Base-by-base conservation (phyloP, 1,140 invertebrate species). In the Drosophila repleta region DNA sequence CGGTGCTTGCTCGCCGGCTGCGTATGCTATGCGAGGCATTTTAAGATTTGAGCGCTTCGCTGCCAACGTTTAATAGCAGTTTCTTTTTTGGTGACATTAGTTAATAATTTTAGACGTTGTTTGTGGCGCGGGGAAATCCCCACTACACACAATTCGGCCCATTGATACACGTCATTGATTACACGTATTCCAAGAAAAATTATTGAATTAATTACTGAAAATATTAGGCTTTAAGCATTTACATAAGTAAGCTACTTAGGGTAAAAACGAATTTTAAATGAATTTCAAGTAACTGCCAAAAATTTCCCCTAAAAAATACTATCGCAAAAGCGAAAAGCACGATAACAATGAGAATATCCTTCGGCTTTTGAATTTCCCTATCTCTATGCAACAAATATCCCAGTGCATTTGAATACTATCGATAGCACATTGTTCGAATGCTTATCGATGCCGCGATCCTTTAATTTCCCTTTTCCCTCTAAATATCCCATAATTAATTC, bases 81-180 rank as follows among this genome's bases (percentile, higher is more conserved):
- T 26, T 41, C 18, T 13, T 65, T 52, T 43, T 24, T 37, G 66
- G 39, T 62, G 66, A 68, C 66, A 62, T 62, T 62, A 49, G 20
- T 18, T 53, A n/a, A 56, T 35, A 35, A 56, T 56, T 57, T 55
- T 46, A 48, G 46, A 37, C 46, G 32, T 35, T 46, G 17, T 24
- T 29, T 0, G n/a, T n/a, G 35, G 43, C 0, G 21, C 24, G 56
- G 68, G 68, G 37, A 71, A 71, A 58, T 46, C 68, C 68, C 29
- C 13, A 18, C 43, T 1, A 20, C 37, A 20, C 37, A 56, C 2
- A 58, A 58, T 11, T 10, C 13, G n/a, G 20, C 18, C n/a, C 49
- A 57, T 15, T 45, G 53, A 57, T 17, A 46, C 37, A 37, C 62
- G 68, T 66, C 62, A 65, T 45, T 37, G n/a, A 4, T 10, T 29